Evolutionary conservation across 23 tunicate genomes (phyloP), one percentile per base, ranked within the genome.

Genomic region (Ciona savignyi): DNA sequence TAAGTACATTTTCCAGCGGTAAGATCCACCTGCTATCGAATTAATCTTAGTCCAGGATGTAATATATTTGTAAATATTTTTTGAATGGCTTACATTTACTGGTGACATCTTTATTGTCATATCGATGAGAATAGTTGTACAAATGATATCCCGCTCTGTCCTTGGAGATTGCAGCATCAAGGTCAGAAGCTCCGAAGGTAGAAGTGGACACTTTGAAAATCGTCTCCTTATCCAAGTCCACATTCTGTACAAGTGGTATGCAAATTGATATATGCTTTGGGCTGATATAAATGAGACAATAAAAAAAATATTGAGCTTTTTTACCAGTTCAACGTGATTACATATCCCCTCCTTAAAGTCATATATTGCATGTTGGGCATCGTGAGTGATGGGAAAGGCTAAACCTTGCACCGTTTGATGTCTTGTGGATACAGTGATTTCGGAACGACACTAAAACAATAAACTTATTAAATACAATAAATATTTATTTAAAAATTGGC

Each of bases 271-370:
- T n/a, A n/a, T n/a, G n/a, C n/a, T n/a, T n/a, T n/a, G n/a, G n/a
- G n/a, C n/a, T n/a, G n/a, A n/a, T n/a, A n/a, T n/a, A n/a, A n/a
- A n/a, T n/a, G n/a, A n/a, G n/a, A n/a, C n/a, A n/a, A n/a, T n/a
- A n/a, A n/a, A n/a, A n/a, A n/a, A n/a, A n/a, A n/a, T n/a, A 65
- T 23, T 65, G n/a, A 19, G 31, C 33, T 33, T 29, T 0, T 70
- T 69, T 71, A 84, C 89, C 85, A 90, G 62, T 70, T 90, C 93
- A 60, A 90, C 21, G 71, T 78, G 83, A 68, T 83, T 90, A 28
- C 79, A 51, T 4, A 49, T n/a, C 20, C 71, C 78, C 1, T 78
- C 78, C 62, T 70, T 78, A 63, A 80, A 90, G 4, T 63, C 66
- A 30, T 1, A 24, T 27, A 90, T 20, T 0, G 78, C 86, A n/a